A percentile compares a stretch with the other conserved stretches of the same genome.
These are phyloP conservation scores for Coregonus clupeaformis DNA, from an alignment of 2,113 vertebrate genomes.

Conservation along the genomic window DNA sequence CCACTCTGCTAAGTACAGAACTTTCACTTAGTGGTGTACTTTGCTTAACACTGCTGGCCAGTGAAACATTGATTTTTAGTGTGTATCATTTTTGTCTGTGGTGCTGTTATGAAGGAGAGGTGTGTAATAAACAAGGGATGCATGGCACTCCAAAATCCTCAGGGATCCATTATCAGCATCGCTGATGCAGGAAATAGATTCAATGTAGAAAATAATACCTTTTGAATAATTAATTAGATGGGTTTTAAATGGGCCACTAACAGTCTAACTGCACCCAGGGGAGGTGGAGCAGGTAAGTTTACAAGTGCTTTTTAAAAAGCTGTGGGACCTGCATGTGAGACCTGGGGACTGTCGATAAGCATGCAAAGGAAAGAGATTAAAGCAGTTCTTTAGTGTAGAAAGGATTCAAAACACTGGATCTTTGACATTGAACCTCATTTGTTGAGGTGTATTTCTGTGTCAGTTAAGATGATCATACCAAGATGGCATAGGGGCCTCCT, in stretches of 20 bases:
- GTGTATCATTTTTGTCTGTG: neutral
- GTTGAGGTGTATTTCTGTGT: no score
- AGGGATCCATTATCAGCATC: slow-evolving; percentile 75
- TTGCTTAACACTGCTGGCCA: slow-evolving; percentile 36
- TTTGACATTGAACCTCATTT: neutral
- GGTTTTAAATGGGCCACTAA: slow-evolving; percentile 72
- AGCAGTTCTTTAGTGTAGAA: slow-evolving; percentile 42
- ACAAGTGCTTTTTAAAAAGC: slow-evolving; percentile 44
- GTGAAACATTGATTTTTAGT: slow-evolving; percentile 47
- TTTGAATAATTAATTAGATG: slow-evolving; percentile 77
- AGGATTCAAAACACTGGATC: slow-evolving; percentile 30
- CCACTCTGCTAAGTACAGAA: slow-evolving; percentile 31
- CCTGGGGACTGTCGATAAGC: slow-evolving; percentile 47
- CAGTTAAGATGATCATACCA: no score
- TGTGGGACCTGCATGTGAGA: slow-evolving; percentile 37
- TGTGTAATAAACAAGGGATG: slow-evolving; percentile 55
- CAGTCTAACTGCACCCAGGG: slow-evolving; percentile 36
- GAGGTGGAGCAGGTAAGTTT: slow-evolving; percentile 46
- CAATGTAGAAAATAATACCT: slow-evolving; percentile 74
- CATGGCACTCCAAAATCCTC: slow-evolving; percentile 54
- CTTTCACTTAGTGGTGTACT: slow-evolving; percentile 43
- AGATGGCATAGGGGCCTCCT: no score
- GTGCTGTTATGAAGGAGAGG: slow-evolving; percentile 40
- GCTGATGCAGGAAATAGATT: slow-evolving; percentile 78
- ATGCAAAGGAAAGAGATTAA: slow-evolving; percentile 38